Percentiles rank a stretch among this genome's conserved stretches.
Conservation (phyloP, 2,797 vertebrate species). For the Acipenser ruthenus region DNA sequence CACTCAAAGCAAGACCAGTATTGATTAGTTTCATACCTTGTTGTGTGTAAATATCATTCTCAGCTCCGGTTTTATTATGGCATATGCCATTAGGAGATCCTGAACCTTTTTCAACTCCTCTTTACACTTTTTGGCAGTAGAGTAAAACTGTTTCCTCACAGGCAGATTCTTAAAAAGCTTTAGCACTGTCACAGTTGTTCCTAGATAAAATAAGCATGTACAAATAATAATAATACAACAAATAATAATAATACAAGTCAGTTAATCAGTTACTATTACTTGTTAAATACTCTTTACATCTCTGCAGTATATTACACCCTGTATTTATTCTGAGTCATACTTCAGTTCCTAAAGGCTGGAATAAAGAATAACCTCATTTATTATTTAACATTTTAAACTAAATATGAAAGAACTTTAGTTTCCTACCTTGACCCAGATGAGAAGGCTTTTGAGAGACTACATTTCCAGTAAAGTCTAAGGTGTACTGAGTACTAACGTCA, state of each 20-base stretch:
- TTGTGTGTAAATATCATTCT: conserved; percentile 78
- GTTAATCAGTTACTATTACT: too few relatives aligned
- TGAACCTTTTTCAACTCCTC: conserved; percentile 90
- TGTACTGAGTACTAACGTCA: conserved; percentile 80
- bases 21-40: conserved; percentile 55
- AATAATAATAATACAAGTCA: too few relatives aligned
- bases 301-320: too few relatives aligned
- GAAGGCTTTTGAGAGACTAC: conserved; percentile 80
- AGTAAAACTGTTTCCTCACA: conserved; percentile 88
- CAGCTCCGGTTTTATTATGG: conserved; percentile 78
- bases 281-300: too few relatives aligned
- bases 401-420: too few relatives aligned
- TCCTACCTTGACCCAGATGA: conserved; percentile 81
- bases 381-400: too few relatives aligned
- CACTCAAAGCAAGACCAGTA: too few relatives aligned
- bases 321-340: too few relatives aligned
- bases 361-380: too few relatives aligned
- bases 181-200: conserved; percentile 78
- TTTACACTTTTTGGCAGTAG: conserved; percentile 81
- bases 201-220: conserved; percentile 42
- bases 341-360: too few relatives aligned
- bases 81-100: conserved; percentile 79
- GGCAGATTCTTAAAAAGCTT: conserved; percentile 90
- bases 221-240: too few relatives aligned
- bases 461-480: conserved; percentile 66